Percentiles rank a stretch among this genome's conserved stretches.
Conservation (phyloP, 2,113 vertebrate species). For the Lepus europaeus region DNA sequence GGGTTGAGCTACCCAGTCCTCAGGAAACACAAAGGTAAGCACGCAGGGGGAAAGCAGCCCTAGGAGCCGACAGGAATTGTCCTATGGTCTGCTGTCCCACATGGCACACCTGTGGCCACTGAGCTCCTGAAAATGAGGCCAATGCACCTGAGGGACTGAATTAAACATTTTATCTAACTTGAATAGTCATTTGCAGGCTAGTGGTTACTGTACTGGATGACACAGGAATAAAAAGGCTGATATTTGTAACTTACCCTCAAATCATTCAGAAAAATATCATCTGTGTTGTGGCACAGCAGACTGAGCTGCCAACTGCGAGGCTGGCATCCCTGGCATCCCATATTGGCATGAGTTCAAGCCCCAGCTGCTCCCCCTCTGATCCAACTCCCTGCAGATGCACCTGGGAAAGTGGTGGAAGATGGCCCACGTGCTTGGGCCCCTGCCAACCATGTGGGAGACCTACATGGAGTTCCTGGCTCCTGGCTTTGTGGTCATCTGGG, state of each 20-base stretch:
- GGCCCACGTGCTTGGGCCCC: too few species aligned
- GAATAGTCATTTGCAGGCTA: neutral
- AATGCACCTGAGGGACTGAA: neutral
- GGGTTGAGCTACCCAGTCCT: fast-evolving
- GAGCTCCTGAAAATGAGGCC: neutral
- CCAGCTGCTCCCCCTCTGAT: too few species aligned
- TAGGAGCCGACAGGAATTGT: neutral
- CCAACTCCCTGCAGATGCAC: too few species aligned
- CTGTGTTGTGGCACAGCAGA: neutral
- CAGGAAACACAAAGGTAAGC: neutral
- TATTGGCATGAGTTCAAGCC: too few species aligned
- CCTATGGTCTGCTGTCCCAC: neutral
- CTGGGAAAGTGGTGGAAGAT: too few species aligned
- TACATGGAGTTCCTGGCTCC: too few species aligned
- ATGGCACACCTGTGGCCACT: neutral
- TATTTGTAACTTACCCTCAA: neutral
- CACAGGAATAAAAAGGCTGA: neutral
- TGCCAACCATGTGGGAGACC: too few species aligned
- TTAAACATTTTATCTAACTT: neutral
- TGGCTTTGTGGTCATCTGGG: too few species aligned
- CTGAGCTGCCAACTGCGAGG: too few species aligned
- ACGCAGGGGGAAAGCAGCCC: neutral
- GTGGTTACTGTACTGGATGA: neutral
- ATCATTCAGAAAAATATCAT: neutral
- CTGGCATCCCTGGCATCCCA: too few species aligned